Evolutionary conservation across 2,797 vertebrate genomes (phyloP).

Genomic region (Thamnophis elegans): DNA sequence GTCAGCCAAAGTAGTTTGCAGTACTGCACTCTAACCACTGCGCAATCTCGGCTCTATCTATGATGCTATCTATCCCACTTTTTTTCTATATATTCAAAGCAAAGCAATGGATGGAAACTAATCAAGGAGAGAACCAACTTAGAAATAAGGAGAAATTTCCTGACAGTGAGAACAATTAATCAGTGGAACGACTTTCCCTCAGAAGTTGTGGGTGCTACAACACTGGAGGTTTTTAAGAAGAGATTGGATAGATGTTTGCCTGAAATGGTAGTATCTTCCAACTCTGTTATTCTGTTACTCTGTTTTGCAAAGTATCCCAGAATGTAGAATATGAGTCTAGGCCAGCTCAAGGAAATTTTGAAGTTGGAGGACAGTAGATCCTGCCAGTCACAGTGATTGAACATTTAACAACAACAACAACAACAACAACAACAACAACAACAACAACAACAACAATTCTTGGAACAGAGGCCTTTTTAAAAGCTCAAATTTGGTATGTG

Average conservation of each 20-base stretch:
- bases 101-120: background rate
- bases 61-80: too few species aligned
- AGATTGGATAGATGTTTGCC: background rate
- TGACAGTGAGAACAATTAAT: background rate
- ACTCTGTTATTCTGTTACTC: background rate
- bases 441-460: background rate
- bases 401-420: background rate
- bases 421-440: too few species aligned
- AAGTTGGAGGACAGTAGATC: background rate
- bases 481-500: background rate
- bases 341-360: background rate
- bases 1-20: too few species aligned
- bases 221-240: background rate
- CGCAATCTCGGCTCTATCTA: too few species aligned
- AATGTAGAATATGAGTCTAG: background rate
- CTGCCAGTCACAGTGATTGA: background rate
- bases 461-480: background rate
- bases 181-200: background rate
- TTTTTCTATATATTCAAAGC: background rate
- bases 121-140: background rate
- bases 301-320: background rate
- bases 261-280: background rate
- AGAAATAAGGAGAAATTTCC: background rate
- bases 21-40: too few species aligned
- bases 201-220: background rate